phyloP scores from a whole-genome alignment of 2,888 invertebrate genomes.

The Dolomedes plantarius region DNA sequence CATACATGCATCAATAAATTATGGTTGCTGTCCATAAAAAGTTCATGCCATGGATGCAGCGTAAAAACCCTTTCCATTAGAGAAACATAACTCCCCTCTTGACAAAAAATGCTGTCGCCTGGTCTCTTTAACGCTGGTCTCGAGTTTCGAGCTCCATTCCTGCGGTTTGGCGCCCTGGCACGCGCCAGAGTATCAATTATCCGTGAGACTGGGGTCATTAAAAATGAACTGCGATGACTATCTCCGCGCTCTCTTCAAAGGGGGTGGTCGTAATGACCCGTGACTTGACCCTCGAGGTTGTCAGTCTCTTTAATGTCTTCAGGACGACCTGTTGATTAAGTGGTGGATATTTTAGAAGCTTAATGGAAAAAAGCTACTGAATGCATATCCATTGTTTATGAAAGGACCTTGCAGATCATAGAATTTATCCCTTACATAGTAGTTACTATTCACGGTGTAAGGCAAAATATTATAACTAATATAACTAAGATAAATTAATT shows the following conservation, averaged over 20 bases:
- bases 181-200: conserved; percentile 49
- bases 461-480: too few species aligned
- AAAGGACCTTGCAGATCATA: too few species aligned
- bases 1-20: too few species aligned
- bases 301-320: not conserved
- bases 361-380: too few species aligned
- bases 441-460: too few species aligned
- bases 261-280: conserved; percentile 4
- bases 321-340: conserved; percentile 12
- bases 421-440: too few species aligned
- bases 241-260: not conserved
- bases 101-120: not conserved
- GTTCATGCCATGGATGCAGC: too few species aligned
- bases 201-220: conserved; percentile 15
- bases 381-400: too few species aligned
- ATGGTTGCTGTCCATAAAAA: too few species aligned
- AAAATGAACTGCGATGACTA: not conserved
- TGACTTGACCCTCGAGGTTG: not conserved
- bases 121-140: not conserved
- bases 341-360: not conserved
- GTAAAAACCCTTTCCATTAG: conserved; percentile 5
- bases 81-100: not conserved
- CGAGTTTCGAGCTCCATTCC: not conserved
- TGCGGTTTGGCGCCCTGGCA: conserved; percentile 46
- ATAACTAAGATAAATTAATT: too few species aligned